phyloP scores from a whole-genome alignment of 2,797 vertebrate genomes.

The Pygocentrus nattereri region DNA sequence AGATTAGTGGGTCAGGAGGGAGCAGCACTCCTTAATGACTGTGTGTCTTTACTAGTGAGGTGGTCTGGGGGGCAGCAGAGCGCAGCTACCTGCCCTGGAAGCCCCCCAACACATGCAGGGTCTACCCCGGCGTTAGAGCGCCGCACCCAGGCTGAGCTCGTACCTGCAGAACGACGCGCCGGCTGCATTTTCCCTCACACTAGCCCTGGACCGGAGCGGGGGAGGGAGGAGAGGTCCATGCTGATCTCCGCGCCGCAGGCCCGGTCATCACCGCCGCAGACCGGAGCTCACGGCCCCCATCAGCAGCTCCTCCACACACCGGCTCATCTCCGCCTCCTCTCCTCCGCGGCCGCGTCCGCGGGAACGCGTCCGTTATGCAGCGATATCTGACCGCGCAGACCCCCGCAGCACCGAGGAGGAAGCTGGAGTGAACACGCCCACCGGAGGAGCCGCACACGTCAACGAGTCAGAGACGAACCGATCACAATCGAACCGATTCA shows the following conservation, averaged over 20 bases:
- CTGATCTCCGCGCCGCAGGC: neutral
- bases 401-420: neutral
- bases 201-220: neutral
- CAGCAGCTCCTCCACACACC: neutral
- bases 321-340: neutral
- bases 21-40: too few relatives aligned
- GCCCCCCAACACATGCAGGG: neutral
- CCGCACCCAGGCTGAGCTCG: neutral
- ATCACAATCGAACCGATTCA: neutral
- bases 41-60: too few relatives aligned
- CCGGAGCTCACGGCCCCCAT: neutral
- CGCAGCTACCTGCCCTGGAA: too few relatives aligned
- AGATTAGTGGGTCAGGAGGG: too few relatives aligned
- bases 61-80: too few relatives aligned
- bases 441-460: neutral
- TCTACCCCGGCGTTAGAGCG: neutral
- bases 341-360: neutral
- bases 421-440: neutral
- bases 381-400: neutral
- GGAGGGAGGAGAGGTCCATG: neutral
- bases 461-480: neutral
- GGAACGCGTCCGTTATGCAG: neutral
- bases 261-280: neutral
- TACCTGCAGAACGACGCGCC: neutral
- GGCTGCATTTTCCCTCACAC: neutral